phyloP scores from a whole-genome alignment of 1,140 invertebrate species.

The Drosophila neocordata region DNA sequence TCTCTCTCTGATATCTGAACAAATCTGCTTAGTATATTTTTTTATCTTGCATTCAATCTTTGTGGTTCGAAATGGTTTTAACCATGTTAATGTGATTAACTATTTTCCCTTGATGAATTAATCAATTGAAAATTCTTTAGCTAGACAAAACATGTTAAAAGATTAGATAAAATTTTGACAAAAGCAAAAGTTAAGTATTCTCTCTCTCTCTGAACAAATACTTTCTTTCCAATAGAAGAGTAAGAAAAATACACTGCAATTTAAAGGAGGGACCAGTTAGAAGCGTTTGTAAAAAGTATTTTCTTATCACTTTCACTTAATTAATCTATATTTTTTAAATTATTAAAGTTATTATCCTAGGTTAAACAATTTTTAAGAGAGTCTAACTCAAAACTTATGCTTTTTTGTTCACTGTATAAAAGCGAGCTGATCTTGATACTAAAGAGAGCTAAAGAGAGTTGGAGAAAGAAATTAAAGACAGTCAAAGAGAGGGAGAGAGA shows the following conservation, averaged over 20 bases:
- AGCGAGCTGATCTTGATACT: background rate
- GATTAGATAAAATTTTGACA: constrained; percentile 57
- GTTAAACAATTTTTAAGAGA: no score
- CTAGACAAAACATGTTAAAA: constrained; percentile 21
- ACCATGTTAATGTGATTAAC: background rate
- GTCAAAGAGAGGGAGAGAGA: constrained; percentile 23
- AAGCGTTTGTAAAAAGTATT: no score
- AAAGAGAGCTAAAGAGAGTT: constrained; percentile 9
- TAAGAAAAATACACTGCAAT: background rate
- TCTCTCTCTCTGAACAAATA: constrained; percentile 27
- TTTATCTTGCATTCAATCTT: background rate
- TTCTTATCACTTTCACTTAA: no score
- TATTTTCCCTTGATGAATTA: constrained; percentile 21
- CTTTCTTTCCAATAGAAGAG: constrained; percentile 35
- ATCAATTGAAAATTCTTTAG: constrained; percentile 62
- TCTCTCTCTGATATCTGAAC: no score
- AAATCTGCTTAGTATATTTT: no score
- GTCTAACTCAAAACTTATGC: no score
- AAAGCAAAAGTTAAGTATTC: background rate
- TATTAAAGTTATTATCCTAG: no score
- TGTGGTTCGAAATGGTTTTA: background rate
- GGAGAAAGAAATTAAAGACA: constrained; percentile 22
- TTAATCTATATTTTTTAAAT: no score
- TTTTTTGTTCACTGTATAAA: background rate
- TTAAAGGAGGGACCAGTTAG: no score